Base-by-base conservation (phyloP, 2,888 invertebrate genomes). In the Aquatica leii region DNA sequence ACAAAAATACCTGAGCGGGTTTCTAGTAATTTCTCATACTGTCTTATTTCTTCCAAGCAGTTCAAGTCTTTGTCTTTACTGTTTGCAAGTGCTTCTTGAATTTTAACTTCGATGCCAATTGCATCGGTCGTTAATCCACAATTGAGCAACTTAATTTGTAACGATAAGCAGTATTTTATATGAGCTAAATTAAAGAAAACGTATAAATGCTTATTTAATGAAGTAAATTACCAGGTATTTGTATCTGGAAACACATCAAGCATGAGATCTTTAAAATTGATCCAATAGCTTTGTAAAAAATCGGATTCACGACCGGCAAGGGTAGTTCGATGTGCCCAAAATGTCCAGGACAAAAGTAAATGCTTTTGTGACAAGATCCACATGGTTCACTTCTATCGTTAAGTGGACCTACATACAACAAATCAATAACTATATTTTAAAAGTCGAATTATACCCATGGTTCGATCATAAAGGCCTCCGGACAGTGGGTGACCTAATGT, bases 261-360 rank as follows among this genome's bases (percentile, higher is more conserved):
- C 95, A 95, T 15, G 88, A 86, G 0, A 90, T 82, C 66, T 87
- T 86, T 53, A 94, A 83, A 6, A 95, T 78, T 0, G 84, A 86
- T 58, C 86, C 87, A 14, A 97, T 84, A 24, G 88, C 85, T 75
- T 89, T 90, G 67, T 92, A 90, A 75, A 95, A 95, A 49, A 98
- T 77, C 0, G 98, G 98, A 84, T 98, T 98, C 60, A 94, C 90
- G 0, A 95, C 92, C 0, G 95, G 89, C 9, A 97, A 82, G 0
- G 95, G 94, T 0, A 99, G 83, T 69, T 93, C 92, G 67, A 99
- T 96, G 77, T 97, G 95, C 0, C 98, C 98, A 81, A 95, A 90
- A 82, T 99, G 99, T 0, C 99, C 99, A 0, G 92, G 88, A 77
- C 98, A 98, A 66, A 86, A 83, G 5, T 85, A 77, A 46, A 87